phyloP scores from a whole-genome alignment of 2,113 vertebrate genomes.

The Ammodytes dubius region DNA sequence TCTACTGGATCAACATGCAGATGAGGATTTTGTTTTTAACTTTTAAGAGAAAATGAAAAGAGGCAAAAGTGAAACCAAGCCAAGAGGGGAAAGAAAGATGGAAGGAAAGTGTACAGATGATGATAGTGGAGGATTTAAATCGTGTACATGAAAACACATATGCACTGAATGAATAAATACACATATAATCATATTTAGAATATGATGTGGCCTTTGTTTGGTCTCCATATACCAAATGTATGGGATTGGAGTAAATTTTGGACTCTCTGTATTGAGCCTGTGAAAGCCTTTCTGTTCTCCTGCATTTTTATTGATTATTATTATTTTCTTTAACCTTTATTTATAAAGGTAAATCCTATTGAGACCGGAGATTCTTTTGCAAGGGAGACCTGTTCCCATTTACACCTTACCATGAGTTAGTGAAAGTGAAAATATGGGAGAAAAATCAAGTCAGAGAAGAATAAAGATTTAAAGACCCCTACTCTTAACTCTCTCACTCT shows the following conservation, averaged over 20 bases:
- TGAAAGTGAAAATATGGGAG: neutral
- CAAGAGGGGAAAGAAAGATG: neutral
- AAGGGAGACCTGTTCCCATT: neutral
- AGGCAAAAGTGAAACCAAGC: neutral
- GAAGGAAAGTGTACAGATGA: slow-evolving; percentile 1
- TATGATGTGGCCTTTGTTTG: no score
- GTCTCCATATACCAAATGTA: no score
- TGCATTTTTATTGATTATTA: no score
- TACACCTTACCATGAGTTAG: neutral
- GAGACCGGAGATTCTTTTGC: no score
- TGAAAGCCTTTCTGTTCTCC: no score
- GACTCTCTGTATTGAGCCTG: no score
- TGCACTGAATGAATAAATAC: neutral
- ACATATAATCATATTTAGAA: neutral
- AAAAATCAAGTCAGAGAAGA: slow-evolving; percentile 2
- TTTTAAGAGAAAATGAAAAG: neutral
- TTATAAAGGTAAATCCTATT: no score
- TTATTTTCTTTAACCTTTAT: no score
- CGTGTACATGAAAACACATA: neutral
- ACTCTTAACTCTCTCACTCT: neutral
- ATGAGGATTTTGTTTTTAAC: no score
- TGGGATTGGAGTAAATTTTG: no score
- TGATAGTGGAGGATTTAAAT: neutral
- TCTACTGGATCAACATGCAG: slow-evolving; percentile 33
- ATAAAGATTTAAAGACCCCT: neutral